phyloP scores from a whole-genome alignment of 1,140 invertebrate species.

The Orchesella cincta region DNA sequence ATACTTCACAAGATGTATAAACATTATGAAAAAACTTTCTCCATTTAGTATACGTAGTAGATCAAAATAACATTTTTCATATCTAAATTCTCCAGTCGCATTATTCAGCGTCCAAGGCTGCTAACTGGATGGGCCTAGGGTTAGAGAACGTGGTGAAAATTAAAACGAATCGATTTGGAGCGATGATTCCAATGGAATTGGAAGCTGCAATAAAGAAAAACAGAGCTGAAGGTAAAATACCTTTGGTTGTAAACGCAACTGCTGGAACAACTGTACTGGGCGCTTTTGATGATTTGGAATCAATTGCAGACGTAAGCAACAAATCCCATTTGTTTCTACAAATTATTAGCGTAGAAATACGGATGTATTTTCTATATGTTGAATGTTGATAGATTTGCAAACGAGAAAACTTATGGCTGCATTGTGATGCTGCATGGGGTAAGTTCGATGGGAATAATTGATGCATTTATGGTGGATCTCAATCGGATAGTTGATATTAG shows the following conservation, averaged over 20 bases:
- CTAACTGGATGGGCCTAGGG: slow-evolving; percentile 79
- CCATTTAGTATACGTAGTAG: neutral
- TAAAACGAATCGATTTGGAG: slow-evolving; percentile 66
- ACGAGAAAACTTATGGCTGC: slow-evolving; percentile 62
- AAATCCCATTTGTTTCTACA: neutral
- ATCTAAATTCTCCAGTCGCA: slow-evolving; percentile 65
- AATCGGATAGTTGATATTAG: too few relatives aligned
- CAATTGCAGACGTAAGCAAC: slow-evolving; percentile 65
- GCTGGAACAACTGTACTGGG: slow-evolving; percentile 77
- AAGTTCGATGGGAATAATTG: neutral
- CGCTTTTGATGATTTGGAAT: slow-evolving; percentile 77
- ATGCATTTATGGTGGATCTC: too few relatives aligned
- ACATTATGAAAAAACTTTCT: neutral
- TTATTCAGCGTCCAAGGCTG: slow-evolving; percentile 80
- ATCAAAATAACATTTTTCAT: slow-evolving; percentile 26
- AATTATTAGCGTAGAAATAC: neutral
- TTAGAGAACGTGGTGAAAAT: slow-evolving; percentile 71
- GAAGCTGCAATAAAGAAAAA: slow-evolving; percentile 60
- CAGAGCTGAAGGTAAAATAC: slow-evolving; percentile 58
- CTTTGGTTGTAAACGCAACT: slow-evolving; percentile 72
- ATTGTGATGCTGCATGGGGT: slow-evolving; percentile 65
- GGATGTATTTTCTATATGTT: slow-evolving; percentile 16
- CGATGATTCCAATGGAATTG: slow-evolving; percentile 66
- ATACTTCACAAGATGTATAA: slow-evolving; percentile 73
- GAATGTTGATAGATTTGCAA: slow-evolving; percentile 55